Base-by-base conservation (phyloP, 2,888 invertebrate species). In the Ommatoiulus sabulosus region DNA sequence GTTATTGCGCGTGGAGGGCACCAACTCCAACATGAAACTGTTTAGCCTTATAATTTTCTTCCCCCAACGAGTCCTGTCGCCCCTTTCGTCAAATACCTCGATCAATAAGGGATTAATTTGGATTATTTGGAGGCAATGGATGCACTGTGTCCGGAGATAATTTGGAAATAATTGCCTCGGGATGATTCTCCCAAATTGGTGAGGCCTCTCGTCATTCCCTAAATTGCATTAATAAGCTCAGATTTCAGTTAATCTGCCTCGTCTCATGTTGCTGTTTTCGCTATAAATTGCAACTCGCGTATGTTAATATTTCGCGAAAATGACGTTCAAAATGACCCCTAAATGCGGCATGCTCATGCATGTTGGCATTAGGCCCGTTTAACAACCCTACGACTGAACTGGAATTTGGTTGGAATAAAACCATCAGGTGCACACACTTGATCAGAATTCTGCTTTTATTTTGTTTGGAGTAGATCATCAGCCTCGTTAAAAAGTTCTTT, bases 61-160 rank as follows among this genome's bases (percentile, higher is more conserved):
- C 24, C 72, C 72, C 72, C 24, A 0, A 1, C 7, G 15, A 17
- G 10, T 52, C 52, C 63, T 5, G 24, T 72, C 72, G 4, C 15
- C 52, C 72, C 72, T 24, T 20, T 72, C 72, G 72, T 24, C 72
- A 72, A 72, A 72, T 72, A 72, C 72, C 72, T 72, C 72, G 72
- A 72, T 24, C 72, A 72, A 72, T 72, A n/a, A 24, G 24, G 24
- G 72, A 72, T 72, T 72, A 72, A 72, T 20, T 72, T 20, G 72
- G 72, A 72, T 72, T 72, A 72, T 72, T 72, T 72, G 7, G 24
- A 72, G 72, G 72, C 72, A 72, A 72, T 72, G 20, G 72, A 24
- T 72, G 10, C 20, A 24, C 24, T 24, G 24, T 4, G 72, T 72
- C 72, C 72, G 20, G 72, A 20, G 20, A 72, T 72, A 72, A 72